These are phyloP conservation scores for Agrenia bidenticulata DNA, from an alignment of 2,888 invertebrate genomes.

Conservation along the genomic window DNA sequence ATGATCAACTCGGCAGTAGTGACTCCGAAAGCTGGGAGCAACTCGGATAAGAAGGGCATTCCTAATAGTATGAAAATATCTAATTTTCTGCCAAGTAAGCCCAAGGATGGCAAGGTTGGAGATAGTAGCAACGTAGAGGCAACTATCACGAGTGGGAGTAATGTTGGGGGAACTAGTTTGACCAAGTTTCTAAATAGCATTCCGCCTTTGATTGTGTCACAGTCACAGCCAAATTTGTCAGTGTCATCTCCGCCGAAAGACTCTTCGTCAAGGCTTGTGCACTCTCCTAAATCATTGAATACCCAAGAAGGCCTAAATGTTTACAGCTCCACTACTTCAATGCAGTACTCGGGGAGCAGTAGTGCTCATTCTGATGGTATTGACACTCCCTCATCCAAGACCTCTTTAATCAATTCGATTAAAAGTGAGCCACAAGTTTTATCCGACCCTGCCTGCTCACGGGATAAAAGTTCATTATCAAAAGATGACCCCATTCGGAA, in stretches of 20 bases:
- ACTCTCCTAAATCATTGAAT: slow-evolving; percentile 3
- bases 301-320: slow-evolving; percentile 6
- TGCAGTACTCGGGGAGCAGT: slow-evolving; percentile 16
- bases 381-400: not conserved
- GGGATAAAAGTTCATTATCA: not conserved
- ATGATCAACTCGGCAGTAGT: slow-evolving; percentile 16
- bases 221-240: slow-evolving; percentile 39
- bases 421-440: slow-evolving; percentile 1
- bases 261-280: not conserved
- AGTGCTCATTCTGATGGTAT: not conserved
- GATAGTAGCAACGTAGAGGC: slow-evolving; percentile 42
- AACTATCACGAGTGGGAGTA: slow-evolving; percentile 48
- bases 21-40: not conserved
- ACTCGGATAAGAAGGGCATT: slow-evolving; percentile 42
- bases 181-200: slow-evolving; percentile 39
- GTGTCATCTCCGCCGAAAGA: slow-evolving; percentile 28
- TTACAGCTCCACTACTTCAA: not conserved
- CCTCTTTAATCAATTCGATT: slow-evolving; percentile 4
- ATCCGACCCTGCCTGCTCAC: not conserved
- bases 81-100: slow-evolving; percentile 50
- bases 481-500: slow-evolving; percentile 6
- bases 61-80: slow-evolving; percentile 52
- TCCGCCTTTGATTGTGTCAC: slow-evolving; percentile 26
- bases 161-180: slow-evolving; percentile 34
- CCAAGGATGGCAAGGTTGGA: slow-evolving; percentile 21